Percentiles rank a stretch among this genome's conserved stretches.
These are phyloP conservation scores for Thaumetopoea pityocampa DNA, from an alignment of 1,140 invertebrate genomes.

Conservation along the genomic window DNA sequence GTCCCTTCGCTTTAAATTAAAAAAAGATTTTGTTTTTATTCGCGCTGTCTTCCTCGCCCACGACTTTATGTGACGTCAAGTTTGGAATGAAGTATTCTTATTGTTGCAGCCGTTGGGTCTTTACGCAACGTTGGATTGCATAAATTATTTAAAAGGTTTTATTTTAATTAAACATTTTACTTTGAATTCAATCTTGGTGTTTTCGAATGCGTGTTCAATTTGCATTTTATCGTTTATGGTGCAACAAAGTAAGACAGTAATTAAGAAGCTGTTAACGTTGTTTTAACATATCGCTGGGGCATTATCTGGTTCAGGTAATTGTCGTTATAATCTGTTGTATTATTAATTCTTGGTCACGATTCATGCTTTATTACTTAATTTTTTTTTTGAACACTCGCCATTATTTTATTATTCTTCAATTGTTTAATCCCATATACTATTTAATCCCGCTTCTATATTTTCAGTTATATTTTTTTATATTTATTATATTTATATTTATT, in stretches of 20 bases:
- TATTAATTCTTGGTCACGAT: no score
- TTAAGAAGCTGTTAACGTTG: slow-evolving; percentile 7
- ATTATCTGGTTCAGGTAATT: slow-evolving; percentile 12
- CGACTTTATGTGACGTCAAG: slow-evolving; percentile 71
- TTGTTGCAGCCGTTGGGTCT: slow-evolving; percentile 48
- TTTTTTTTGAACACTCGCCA: no score
- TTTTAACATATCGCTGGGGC: slow-evolving; percentile 8
- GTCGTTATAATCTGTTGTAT: no score
- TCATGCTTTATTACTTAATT: no score
- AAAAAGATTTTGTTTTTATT: slow-evolving; percentile 57
- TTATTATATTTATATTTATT: no score
- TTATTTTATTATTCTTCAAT: no score
- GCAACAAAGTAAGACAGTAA: slow-evolving; percentile 5
- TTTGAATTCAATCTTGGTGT: slow-evolving; percentile 30
- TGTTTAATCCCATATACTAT: no score
- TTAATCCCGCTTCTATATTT: no score
- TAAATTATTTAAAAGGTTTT: slow-evolving; percentile 59
- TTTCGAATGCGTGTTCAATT: slow-evolving; percentile 35
- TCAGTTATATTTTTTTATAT: no score
- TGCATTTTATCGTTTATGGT: slow-evolving; percentile 19
- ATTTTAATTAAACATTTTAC: slow-evolving; percentile 56
- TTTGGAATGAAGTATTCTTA: slow-evolving; percentile 67
- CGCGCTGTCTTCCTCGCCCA: slow-evolving; percentile 51
- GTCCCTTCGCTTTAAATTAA: slow-evolving; percentile 66
- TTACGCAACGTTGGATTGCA: slow-evolving; percentile 61